A percentile compares a stretch with the other conserved stretches of the same genome.
Evolutionary conservation across 1,140 invertebrate genomes (phyloP).

Genomic region (Euwallacea fornicatus): DNA sequence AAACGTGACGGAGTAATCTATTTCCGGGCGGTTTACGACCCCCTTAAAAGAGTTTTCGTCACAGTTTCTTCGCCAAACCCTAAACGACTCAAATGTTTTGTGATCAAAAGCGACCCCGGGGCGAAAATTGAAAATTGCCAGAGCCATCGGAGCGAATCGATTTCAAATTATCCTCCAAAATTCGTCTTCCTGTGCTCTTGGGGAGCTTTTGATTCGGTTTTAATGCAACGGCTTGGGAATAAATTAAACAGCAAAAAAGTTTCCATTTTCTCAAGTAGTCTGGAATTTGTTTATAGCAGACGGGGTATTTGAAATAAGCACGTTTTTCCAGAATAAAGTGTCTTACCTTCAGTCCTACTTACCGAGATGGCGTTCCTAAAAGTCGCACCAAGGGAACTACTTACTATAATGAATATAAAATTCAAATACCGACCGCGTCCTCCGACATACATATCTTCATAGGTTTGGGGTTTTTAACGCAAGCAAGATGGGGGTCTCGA

Average conservation of each 20-base stretch:
- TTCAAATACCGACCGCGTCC: too few species aligned
- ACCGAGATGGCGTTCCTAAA: too few species aligned
- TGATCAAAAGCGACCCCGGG: constrained; percentile 22
- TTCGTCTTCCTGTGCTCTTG: neutral
- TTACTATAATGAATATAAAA: too few species aligned
- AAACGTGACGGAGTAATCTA: constrained; percentile 10
- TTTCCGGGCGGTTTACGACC: constrained; percentile 12
- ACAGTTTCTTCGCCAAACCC: constrained; percentile 19
- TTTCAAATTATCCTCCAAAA: constrained; percentile 14
- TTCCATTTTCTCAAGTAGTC: neutral
- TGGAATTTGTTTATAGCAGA: too few species aligned
- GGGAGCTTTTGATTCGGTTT: constrained; percentile 8
- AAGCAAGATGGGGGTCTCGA: too few species aligned
- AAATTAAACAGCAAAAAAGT: constrained; percentile 11
- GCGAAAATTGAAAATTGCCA: constrained; percentile 27
- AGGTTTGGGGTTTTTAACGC: too few species aligned
- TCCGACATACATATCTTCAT: too few species aligned
- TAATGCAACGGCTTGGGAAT: constrained; percentile 9
- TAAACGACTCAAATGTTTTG: constrained; percentile 18
- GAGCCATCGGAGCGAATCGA: constrained; percentile 20
- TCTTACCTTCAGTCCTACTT: too few species aligned
- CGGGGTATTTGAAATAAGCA: too few species aligned
- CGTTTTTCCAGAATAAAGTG: too few species aligned
- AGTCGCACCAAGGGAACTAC: too few species aligned
- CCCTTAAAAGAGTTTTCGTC: constrained; percentile 20